These are phyloP conservation scores for Intellagama lesueurii DNA, from an alignment of 2,797 vertebrate genomes.

Conservation along the genomic window DNA sequence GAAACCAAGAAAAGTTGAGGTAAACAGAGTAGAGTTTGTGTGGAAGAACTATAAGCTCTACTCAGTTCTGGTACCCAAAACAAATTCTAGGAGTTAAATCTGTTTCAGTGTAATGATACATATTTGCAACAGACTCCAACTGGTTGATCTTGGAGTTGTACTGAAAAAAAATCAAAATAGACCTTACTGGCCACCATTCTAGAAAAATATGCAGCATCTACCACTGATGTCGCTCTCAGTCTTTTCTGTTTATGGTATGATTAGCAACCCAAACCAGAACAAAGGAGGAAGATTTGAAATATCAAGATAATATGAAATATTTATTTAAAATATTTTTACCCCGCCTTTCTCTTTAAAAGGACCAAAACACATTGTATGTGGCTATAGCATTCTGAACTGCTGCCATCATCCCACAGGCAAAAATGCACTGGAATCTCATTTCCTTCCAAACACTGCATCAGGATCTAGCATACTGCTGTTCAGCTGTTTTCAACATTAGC, in stretches of 20 bases:
- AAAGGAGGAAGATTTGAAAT: not conserved
- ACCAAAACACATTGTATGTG: too few species aligned
- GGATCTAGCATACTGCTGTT: not conserved
- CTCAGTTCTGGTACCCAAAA: not conserved
- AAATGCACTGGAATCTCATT: not conserved
- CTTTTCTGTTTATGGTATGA: not conserved
- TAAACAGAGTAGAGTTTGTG: not conserved
- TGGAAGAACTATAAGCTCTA: not conserved
- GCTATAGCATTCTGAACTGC: not conserved
- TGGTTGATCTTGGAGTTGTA: not conserved
- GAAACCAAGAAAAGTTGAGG: too few species aligned
- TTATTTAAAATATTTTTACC: too few species aligned
- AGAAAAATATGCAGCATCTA: accelerated
- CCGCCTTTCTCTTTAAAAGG: too few species aligned
- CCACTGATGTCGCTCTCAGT: not conserved
- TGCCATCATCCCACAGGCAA: not conserved
- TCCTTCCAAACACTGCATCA: too few species aligned
- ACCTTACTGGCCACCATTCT: not conserved
- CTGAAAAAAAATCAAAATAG: not conserved
- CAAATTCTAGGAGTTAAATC: not conserved
- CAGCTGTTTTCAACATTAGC: not conserved
- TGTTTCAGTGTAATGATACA: not conserved
- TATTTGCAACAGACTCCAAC: not conserved
- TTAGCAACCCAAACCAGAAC: accelerated
- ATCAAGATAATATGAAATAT: not conserved